Evolutionary conservation across 2,113 vertebrate genomes (phyloP).

Genomic region (Paradoxurus hermaphroditus): DNA sequence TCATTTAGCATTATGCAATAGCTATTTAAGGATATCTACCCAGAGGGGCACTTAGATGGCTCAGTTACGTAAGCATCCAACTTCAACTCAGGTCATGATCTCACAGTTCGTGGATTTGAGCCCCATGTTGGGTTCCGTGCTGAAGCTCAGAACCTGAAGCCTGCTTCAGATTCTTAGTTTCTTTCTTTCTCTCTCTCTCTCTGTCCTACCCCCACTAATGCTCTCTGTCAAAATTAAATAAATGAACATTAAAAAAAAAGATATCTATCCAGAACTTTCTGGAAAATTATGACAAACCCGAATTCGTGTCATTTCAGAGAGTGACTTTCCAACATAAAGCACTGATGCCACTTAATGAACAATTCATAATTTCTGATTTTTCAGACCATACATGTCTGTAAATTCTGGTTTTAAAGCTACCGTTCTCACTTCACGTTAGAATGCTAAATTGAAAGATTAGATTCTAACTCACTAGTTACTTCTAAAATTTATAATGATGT

Average conservation of each 20-base stretch:
- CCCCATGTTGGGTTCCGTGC: too few relatives aligned
- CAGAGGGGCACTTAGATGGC: too few relatives aligned
- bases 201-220: too few relatives aligned
- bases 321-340: background rate
- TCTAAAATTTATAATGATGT: background rate
- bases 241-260: background rate
- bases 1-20: background rate
- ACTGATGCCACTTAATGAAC: background rate
- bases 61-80: too few relatives aligned
- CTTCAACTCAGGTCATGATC: too few relatives aligned
- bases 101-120: too few relatives aligned
- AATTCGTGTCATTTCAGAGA: background rate
- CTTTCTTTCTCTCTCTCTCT: too few relatives aligned
- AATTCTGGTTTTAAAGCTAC: background rate
- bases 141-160: too few relatives aligned
- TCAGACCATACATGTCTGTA: background rate
- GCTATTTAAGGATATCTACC: background rate
- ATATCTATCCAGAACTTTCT: background rate
- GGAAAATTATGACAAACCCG: background rate
- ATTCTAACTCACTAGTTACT: background rate
- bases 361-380: background rate
- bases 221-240: too few relatives aligned
- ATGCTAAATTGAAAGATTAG: background rate
- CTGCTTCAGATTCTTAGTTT: too few relatives aligned
- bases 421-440: background rate